Conservation (phyloP, 2,888 invertebrate genomes). For the Eupeodes latifasciatus region DNA sequence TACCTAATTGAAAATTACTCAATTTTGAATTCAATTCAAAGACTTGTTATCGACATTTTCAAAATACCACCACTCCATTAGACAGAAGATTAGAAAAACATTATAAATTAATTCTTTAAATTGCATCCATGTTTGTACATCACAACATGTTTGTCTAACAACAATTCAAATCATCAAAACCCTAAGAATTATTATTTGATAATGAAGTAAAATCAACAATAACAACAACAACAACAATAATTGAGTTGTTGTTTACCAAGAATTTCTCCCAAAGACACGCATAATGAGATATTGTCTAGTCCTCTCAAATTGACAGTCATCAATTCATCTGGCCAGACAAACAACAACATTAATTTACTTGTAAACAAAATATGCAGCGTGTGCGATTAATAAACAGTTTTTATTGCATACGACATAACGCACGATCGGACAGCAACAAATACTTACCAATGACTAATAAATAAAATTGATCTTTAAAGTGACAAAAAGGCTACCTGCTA, state of each 20-base stretch:
- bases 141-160: constrained; percentile 35
- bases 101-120: constrained; percentile 22
- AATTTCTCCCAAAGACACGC: no score
- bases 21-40: constrained; percentile 45
- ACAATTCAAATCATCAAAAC: constrained; percentile 7
- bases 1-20: constrained; percentile 36
- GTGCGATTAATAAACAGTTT: constrained; percentile 57
- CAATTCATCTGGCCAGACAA: constrained; percentile 16
- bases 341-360: constrained; percentile 29
- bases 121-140: constrained; percentile 47
- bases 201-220: not conserved
- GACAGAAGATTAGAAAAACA: constrained; percentile 55
- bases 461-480: constrained; percentile 32
- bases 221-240: no score
- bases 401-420: constrained; percentile 63
- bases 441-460: constrained; percentile 52
- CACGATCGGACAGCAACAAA: constrained; percentile 8
- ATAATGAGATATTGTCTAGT: constrained; percentile 40
- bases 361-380: constrained; percentile 36
- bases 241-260: no score
- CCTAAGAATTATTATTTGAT: not conserved
- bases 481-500: constrained; percentile 33
- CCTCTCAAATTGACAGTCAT: no score
- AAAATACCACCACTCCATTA: constrained; percentile 17
- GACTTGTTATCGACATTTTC: constrained; percentile 39